Evolutionary conservation across 2,888 invertebrate genomes (phyloP).

Genomic region (Rhodophaea formosa): DNA sequence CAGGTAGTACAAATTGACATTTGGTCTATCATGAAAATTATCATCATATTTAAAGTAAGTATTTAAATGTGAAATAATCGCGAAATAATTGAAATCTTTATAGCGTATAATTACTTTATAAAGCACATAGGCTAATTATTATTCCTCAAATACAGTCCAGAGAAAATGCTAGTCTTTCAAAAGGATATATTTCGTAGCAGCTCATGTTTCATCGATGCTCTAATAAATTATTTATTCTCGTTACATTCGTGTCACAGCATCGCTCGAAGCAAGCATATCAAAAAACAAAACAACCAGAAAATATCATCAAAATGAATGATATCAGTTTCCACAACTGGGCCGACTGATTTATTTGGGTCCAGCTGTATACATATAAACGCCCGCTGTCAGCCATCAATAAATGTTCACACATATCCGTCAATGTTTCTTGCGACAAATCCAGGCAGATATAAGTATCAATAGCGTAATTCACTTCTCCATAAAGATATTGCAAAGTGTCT

Average conservation of each 20-base stretch:
- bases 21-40: too few species aligned
- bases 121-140: too few species aligned
- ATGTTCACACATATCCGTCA: slow-evolving; percentile 56
- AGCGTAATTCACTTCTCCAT: slow-evolving; percentile 14
- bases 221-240: too few species aligned
- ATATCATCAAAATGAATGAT: slow-evolving; percentile 51
- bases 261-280: background rate
- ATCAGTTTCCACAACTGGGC: slow-evolving; percentile 53
- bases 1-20: too few species aligned
- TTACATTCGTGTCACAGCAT: too few species aligned
- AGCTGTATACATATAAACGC: slow-evolving; percentile 54
- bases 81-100: too few species aligned
- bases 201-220: background rate
- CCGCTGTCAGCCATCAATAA: slow-evolving; percentile 59
- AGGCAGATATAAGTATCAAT: slow-evolving; percentile 23
- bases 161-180: too few species aligned
- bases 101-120: too few species aligned
- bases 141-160: too few species aligned
- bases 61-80: too few species aligned
- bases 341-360: slow-evolving; percentile 60
- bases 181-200: too few species aligned
- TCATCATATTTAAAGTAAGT: too few species aligned
- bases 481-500: slow-evolving; percentile 8
- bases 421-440: slow-evolving; percentile 25
- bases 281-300: slow-evolving; percentile 11